Percentiles rank a stretch among this genome's conserved stretches.
Evolutionary conservation across 2,888 invertebrate species (phyloP).

Genomic region (Spilosoma lubricipeda): DNA sequence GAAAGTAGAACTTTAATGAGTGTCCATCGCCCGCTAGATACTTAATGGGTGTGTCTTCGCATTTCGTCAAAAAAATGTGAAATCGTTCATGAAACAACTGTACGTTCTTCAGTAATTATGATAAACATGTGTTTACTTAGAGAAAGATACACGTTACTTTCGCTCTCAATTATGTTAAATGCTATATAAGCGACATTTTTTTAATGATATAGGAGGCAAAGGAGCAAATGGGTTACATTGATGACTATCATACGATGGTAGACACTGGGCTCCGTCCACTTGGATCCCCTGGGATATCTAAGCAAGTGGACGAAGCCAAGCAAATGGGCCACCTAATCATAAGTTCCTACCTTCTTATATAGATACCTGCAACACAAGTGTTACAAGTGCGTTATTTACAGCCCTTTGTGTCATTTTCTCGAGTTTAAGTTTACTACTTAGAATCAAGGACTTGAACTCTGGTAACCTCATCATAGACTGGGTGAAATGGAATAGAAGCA

Average conservation of each 20-base stretch:
- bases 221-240: too few species aligned
- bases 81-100: constrained; percentile 1
- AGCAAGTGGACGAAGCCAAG: too few species aligned
- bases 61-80: constrained; percentile 12
- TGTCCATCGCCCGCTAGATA: constrained; percentile 8
- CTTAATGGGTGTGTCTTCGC: not conserved
- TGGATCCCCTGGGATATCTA: too few species aligned
- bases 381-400: too few species aligned
- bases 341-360: too few species aligned
- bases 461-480: not conserved
- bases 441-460: too few species aligned
- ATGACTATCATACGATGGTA: too few species aligned
- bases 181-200: constrained; percentile 21
- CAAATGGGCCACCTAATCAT: too few species aligned
- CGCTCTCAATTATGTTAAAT: constrained; percentile 11
- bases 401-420: too few species aligned
- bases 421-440: too few species aligned
- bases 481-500: not conserved
- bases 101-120: constrained; percentile 15
- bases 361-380: too few species aligned
- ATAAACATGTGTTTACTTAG: constrained; percentile 21
- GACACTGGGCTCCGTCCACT: too few species aligned
- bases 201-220: not conserved
- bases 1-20: constrained; percentile 18
- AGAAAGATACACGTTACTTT: constrained; percentile 33